Evolutionary conservation across 64 coral and sea anemone species (phyloP).

Genomic region (Pocillopora verrucosa): DNA sequence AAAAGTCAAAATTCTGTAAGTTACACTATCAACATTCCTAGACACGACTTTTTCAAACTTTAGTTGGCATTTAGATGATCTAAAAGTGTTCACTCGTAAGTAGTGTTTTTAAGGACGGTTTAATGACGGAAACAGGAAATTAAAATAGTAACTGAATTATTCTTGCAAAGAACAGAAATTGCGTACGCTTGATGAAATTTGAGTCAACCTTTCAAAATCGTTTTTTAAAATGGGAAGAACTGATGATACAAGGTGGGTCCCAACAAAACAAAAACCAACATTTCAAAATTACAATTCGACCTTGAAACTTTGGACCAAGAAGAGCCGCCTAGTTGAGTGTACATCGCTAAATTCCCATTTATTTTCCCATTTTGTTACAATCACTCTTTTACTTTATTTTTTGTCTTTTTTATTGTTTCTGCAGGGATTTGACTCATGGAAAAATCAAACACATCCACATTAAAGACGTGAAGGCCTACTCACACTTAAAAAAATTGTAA

Average conservation of each 20-base stretch:
- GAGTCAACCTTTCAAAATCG: no score
- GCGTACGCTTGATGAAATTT: no score
- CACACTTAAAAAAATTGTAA: slow-evolving; percentile 18
- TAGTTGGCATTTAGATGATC: not conserved
- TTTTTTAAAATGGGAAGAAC: no score
- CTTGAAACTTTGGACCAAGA: no score
- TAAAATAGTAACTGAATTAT: not conserved
- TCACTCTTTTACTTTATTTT: not conserved
- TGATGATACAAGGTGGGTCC: no score
- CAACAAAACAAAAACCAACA: no score
- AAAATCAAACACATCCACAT: slow-evolving; percentile 1
- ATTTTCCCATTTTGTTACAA: no score
- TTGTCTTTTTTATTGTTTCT: not conserved
- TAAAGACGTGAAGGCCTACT: slow-evolving; percentile 22
- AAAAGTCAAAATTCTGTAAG: slow-evolving; percentile 53
- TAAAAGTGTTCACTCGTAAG: not conserved
- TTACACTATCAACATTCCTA: not conserved
- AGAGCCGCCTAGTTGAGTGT: no score
- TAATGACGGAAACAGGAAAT: not conserved
- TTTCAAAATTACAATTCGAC: no score
- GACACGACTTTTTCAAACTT: not conserved
- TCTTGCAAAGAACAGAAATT: not conserved
- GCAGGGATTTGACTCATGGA: slow-evolving; percentile 38
- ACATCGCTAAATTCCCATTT: no score
- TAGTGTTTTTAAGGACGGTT: not conserved